phyloP scores from a whole-genome alignment of 2,113 vertebrate species.

The Danionella cerebrum region DNA sequence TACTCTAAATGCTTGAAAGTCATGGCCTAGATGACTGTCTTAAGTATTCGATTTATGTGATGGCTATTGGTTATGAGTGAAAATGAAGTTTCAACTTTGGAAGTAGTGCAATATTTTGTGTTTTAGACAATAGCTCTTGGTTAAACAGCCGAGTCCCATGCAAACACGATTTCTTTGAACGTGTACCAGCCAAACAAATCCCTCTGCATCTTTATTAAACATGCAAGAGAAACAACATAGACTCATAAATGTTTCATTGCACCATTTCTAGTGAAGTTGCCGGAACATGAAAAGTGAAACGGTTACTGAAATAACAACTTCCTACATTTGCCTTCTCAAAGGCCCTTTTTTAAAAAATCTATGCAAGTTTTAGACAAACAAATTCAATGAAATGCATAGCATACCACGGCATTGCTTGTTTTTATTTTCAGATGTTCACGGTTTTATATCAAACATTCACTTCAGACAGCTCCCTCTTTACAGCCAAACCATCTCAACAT shows the following conservation, averaged over 20 bases:
- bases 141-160: not conserved
- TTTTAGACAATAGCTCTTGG: not conserved
- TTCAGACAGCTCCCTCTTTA: not conserved
- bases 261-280: slow-evolving; percentile 2
- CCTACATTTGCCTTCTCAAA: no score
- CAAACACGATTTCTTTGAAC: not conserved
- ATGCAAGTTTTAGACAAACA: slow-evolving; percentile 6
- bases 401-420: not conserved
- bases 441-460: not conserved
- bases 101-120: not conserved
- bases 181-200: not conserved
- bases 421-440: not conserved
- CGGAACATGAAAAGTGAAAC: not conserved
- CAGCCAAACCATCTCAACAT: not conserved
- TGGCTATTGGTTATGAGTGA: not conserved
- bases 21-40: no score
- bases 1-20: no score
- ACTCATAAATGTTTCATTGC: slow-evolving; percentile 34
- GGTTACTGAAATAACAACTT: no score
- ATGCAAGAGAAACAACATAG: slow-evolving; percentile 8
- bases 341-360: not conserved
- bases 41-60: no score
- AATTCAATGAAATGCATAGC: no score
- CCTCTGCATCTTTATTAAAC: slow-evolving; percentile 16
- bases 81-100: not conserved